Percentiles rank a stretch among this genome's conserved stretches.
Evolutionary conservation across 2,888 invertebrate genomes (phyloP).

Genomic region (Marronus borbonicus): DNA sequence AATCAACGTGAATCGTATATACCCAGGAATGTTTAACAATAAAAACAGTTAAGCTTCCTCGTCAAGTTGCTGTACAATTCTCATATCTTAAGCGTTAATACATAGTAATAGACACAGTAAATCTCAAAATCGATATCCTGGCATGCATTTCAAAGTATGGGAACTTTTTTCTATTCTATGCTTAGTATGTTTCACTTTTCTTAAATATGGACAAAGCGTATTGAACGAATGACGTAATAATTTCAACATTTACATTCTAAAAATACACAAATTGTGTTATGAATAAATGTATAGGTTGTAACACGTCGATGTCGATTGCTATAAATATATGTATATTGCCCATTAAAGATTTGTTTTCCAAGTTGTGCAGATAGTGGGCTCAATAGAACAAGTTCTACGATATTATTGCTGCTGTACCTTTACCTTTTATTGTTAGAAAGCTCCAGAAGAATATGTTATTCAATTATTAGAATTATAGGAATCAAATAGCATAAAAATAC

Average conservation of each 20-base stretch:
- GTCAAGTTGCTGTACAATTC: neutral
- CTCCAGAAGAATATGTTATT: no score
- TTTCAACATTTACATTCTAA: slow-evolving; percentile 36
- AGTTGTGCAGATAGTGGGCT: slow-evolving; percentile 1
- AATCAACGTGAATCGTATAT: neutral
- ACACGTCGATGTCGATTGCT: neutral
- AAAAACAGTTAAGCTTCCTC: slow-evolving; percentile 20
- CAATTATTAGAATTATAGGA: neutral
- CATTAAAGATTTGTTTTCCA: slow-evolving; percentile 10
- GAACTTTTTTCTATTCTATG: slow-evolving; percentile 17
- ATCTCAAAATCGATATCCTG: neutral
- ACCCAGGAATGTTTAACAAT: slow-evolving; percentile 24
- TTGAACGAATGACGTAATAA: slow-evolving; percentile 23
- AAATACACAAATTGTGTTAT: slow-evolving; percentile 30
- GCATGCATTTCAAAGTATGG: slow-evolving; percentile 12
- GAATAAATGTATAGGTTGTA: slow-evolving; percentile 16
- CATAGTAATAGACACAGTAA: no score
- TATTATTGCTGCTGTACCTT: no score
- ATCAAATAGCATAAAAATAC: neutral
- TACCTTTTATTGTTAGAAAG: no score
- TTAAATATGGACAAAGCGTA: slow-evolving; percentile 44
- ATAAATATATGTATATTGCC: slow-evolving; percentile 15
- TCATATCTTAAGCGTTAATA: no score
- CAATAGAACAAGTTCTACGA: no score
- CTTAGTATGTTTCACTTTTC: neutral